Evolutionary conservation across 2,888 invertebrate species (phyloP), one percentile per base, ranked within the genome.

Genomic region (Sicus ferrugineus): DNA sequence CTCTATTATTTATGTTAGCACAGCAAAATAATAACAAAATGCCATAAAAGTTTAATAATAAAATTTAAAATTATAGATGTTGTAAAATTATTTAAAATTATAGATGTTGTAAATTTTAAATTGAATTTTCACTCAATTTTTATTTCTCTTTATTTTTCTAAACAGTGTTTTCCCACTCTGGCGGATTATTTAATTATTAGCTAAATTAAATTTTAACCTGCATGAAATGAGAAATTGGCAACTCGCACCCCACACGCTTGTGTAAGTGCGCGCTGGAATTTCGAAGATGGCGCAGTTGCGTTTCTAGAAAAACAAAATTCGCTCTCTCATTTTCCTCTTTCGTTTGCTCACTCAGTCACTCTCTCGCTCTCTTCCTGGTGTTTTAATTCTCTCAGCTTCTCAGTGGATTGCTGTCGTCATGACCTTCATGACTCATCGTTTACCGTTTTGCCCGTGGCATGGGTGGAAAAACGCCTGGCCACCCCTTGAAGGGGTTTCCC

Each of bases 361-460:
- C 21, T 23, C 28, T 54, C 26, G 23, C 26, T 54, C 11, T 54
- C 23, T 50, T 9, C 16, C 4, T 3, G 19, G 5, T 19, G 42
- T 23, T 34, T 34, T 63, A 2, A 16, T 30, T 28, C 23, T 62
- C 66, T 70, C 23, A 52, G 21, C 38, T 16, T n/a, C 48, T 56
- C 26, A 54, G 64, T 56, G 70, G 74, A 72, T 76, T 77, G 77
- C 74, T 77, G 75, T 84, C 83, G 83, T 84, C 85, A 84, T 84
- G 85, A 84, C 84, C 84, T 84, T 84, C 84, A 84, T 84, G 84
- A 84, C 85, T 84, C 84, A 84, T 84, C 85, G 79, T 77, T 65
- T 81, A 72, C 70, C 70, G 73, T 73, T 71, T 70, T 72, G 66
- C 70, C 67, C 68, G 73, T 73, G 74, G 73, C 72, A 72, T 69